Percentiles rank a stretch among this genome's conserved stretches.
Conservation (phyloP, 2,797 vertebrate genomes). For the Pantherophis alleghaniensis region DNA sequence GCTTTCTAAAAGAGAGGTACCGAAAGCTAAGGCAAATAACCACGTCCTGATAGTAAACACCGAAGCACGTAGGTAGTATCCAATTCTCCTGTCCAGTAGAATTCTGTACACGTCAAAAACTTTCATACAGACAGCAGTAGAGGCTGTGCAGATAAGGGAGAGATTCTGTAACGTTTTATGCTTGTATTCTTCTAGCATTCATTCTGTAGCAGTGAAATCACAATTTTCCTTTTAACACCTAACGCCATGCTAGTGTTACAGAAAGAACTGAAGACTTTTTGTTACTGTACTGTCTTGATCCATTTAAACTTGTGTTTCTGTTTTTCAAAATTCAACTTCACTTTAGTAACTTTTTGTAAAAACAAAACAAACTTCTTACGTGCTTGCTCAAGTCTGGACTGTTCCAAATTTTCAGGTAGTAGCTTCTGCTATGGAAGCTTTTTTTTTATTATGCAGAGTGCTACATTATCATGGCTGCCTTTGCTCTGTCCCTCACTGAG, state of each 20-base stretch:
- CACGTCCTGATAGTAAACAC: not conserved
- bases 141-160: not conserved
- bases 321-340: not conserved
- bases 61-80: not conserved
- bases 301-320: not conserved
- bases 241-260: not conserved
- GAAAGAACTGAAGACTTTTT: constrained; percentile 53
- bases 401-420: constrained; percentile 33
- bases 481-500: constrained; percentile 36
- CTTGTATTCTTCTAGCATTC: constrained; percentile 16
- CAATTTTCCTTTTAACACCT: constrained; percentile 22
- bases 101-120: not conserved
- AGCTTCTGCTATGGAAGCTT: constrained; percentile 37
- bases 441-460: constrained; percentile 28
- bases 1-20: not conserved
- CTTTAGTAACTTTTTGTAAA: constrained; percentile 32
- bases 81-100: not conserved
- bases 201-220: constrained; percentile 44
- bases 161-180: not conserved
- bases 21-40: not conserved
- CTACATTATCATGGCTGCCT: constrained; percentile 41
- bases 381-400: constrained; percentile 23
- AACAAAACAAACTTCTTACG: not conserved
- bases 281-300: constrained; percentile 35
- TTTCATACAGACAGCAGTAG: not conserved